Base-by-base conservation (phyloP, 2,113 vertebrate species). In the Corythornis vintsioides region DNA sequence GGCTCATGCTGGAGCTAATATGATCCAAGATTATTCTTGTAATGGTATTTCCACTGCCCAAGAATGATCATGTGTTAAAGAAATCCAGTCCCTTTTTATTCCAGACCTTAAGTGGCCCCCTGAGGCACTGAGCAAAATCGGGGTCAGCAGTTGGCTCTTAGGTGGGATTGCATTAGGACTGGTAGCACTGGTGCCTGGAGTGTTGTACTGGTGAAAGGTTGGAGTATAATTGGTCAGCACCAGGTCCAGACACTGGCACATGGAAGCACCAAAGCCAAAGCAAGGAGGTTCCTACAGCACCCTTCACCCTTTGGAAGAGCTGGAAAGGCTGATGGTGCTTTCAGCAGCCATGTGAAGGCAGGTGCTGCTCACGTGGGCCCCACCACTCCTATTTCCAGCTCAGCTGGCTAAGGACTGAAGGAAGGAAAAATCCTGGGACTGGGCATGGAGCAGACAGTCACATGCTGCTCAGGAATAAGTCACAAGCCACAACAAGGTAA, bases 1-100 rank as follows among this genome's bases (percentile, higher is more conserved):
- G 52, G 50, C 47, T 91, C 60, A 18, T 55, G 28, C 18, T 9
- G 1, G 56, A 43, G 76, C 57, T 84, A 38, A 31, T 59, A 47
- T 28, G 38, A 92, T 82, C 78, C 83, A 73, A 59, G 55, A 79
- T 94, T 90, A 86, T 89, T 92, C 86, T 83, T 70, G 47, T 52
- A 25, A 1, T 55, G 52, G 35, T 10, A 63, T 87, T 92, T 85
- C 48, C 86, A 72, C 70, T 22, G 42, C 33, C 86, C 71, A 76
- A 63, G 83, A 76, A 70, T 1, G 45, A 89, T 9, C 20, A 50
- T 47, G 55, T 47, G 72, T 7, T 64, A 80, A 52, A 83, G 59
- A 93, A 92, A 79, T 33, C 5, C 57, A 42, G 28, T 14, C 35
- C 35, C 48, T 74, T 12, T 24, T 74, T 71, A 29, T n/a, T 71